Evolutionary conservation across 2,797 vertebrate species (phyloP), one percentile per base, ranked within the genome.

Genomic region (Australoheros facetus): DNA sequence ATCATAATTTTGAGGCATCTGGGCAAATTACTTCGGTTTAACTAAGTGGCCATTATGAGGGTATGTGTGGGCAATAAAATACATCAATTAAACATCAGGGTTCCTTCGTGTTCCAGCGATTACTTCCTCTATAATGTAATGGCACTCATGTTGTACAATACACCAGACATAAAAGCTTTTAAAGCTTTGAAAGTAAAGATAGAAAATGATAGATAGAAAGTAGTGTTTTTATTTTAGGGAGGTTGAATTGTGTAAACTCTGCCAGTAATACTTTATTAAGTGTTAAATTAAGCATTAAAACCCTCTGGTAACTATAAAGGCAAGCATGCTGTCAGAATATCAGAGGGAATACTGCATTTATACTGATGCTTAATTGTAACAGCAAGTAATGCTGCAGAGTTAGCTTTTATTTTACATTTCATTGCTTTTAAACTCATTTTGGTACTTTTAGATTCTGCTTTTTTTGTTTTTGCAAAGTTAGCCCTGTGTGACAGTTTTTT

Each of bases 21-120:
- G 34, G 73, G 73, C 54, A 70, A 86, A 89, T 77, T 21, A 60
- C 78, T 78, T 60, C 7, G 74, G 39, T 58, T 66, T 28, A 7
- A 80, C 69, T 83, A 85, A 85, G 84, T 84, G 73, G 79, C 59
- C 74, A 69, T 88, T 81, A 86, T 55, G 37, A 82, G 64, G 66
- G 71, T 42, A 81, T 82, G 66, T 70, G 82, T 69, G 74, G 55
- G 76, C 56, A 83, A 81, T 80, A 62, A 86, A 85, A 83, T 70
- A 87, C 78, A 86, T 86, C 75, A 90, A 75, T 87, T 83, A 85
- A 75, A 51, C 80, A 77, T 73, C 77, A 73, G 28, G 11, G 57
- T 71, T 78, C 71, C 71, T 56, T 82, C 56, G 10, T 69, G 64
- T 81, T 81, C 55, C 74, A 54, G 56, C 4, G 0, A 71, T 54